Conservation (phyloP, 2,113 vertebrate genomes). For the Oncorhynchus tshawytscha region DNA sequence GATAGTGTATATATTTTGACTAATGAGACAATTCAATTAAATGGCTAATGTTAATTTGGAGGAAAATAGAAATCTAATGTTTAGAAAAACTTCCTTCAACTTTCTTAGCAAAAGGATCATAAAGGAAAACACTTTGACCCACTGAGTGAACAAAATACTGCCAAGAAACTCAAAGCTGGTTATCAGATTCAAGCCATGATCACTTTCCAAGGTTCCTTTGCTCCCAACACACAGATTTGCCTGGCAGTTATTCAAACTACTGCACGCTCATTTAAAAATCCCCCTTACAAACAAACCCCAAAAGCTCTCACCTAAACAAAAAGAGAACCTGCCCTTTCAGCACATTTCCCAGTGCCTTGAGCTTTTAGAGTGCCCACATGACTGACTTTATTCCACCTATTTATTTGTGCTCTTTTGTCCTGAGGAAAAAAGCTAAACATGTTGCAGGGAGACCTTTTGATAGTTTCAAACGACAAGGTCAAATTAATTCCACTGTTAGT, state of each 20-base stretch:
- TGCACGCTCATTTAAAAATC: background rate
- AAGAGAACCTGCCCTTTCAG: conserved; percentile 44
- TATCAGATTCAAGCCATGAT: too few relatives aligned
- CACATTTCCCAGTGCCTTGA: conserved; percentile 34
- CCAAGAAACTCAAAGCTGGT: too few relatives aligned
- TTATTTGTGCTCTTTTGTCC: conserved; percentile 47
- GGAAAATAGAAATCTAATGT: too few relatives aligned
- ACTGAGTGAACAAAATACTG: too few relatives aligned
- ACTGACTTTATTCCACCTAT: conserved; percentile 46
- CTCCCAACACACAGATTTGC: too few relatives aligned
- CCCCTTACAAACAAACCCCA: background rate
- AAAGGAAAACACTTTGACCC: too few relatives aligned
- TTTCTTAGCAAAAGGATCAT: too few relatives aligned
- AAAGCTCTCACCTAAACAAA: conserved; percentile 35
- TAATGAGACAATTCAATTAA: background rate
- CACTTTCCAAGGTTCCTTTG: too few relatives aligned
- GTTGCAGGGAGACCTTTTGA: conserved; percentile 6
- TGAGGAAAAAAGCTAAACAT: conserved; percentile 19
- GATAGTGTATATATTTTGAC: background rate
- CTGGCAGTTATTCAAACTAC: too few relatives aligned
- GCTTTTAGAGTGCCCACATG: conserved; percentile 35
- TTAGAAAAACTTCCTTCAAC: too few relatives aligned
- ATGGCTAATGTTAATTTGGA: too few relatives aligned
- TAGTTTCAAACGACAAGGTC: conserved; percentile 11
- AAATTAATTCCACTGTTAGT: conserved; percentile 24